Percentiles rank a stretch among this genome's conserved stretches.
These are phyloP conservation scores for Aegithalos caudatus DNA, from an alignment of 2,113 vertebrate genomes.

Conservation along the genomic window DNA sequence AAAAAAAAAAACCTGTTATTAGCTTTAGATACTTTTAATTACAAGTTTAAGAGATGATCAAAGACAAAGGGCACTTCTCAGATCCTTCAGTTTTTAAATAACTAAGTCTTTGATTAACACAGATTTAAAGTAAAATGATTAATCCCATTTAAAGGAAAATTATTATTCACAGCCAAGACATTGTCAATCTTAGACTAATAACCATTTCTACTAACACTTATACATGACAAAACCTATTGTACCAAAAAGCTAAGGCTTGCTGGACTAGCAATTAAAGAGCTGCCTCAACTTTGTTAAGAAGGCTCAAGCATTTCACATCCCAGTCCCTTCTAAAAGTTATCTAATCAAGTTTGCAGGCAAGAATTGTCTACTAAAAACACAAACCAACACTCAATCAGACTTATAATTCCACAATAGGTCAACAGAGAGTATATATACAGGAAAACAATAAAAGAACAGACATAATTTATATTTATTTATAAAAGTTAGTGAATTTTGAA, in stretches of 20 bases:
- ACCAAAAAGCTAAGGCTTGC: constrained; percentile 61
- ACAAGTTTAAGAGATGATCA: constrained; percentile 55
- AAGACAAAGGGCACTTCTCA: constrained; percentile 29
- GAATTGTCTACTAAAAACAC: neutral
- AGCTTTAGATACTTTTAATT: constrained; percentile 48
- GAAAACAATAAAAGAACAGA: neutral
- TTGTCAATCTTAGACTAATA: constrained; percentile 56
- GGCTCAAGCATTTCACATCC: constrained; percentile 49
- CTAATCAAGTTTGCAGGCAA: neutral
- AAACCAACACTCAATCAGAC: neutral
- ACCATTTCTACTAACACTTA: constrained; percentile 49
- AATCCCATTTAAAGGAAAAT: neutral
- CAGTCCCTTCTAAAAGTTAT: constrained; percentile 20
- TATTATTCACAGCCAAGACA: constrained; percentile 38
- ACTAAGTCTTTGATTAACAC: constrained; percentile 42
- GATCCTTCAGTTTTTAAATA: constrained; percentile 18
- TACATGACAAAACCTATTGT: constrained; percentile 55
- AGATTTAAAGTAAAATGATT: neutral
- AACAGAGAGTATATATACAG: neutral
- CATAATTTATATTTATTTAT: neutral
- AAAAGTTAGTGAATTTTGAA: neutral
- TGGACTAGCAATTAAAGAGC: constrained; percentile 71
- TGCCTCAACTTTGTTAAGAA: constrained; percentile 60
- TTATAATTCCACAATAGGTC: neutral
- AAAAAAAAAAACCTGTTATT: constrained; percentile 35